Conservation (phyloP, 2,113 vertebrate species). For the Scolopax mira region DNA sequence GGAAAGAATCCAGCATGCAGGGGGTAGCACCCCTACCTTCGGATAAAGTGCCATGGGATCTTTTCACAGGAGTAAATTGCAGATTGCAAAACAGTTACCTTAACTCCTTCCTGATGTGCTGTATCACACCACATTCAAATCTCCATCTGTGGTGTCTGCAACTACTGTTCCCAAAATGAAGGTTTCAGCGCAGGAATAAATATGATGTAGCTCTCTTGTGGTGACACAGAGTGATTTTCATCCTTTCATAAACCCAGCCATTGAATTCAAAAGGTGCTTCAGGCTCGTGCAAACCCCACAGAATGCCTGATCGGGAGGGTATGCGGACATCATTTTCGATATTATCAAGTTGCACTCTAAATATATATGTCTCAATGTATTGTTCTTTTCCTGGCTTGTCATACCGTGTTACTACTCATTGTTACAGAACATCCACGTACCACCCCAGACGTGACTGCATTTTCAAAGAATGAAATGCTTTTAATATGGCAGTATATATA, state of each 20-base stretch:
- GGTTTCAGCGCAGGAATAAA: slow-evolving; percentile 38
- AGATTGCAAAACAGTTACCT: slow-evolving; percentile 71
- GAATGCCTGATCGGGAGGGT: background rate
- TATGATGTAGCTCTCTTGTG: background rate
- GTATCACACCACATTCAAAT: slow-evolving; percentile 74
- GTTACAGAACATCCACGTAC: background rate
- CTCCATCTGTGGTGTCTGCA: slow-evolving; percentile 72
- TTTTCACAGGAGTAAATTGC: slow-evolving; percentile 64
- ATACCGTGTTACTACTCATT: background rate
- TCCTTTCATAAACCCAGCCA: background rate
- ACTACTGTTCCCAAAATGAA: slow-evolving; percentile 61
- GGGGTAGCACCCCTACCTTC: slow-evolving; percentile 45
- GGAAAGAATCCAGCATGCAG: slow-evolving; percentile 34
- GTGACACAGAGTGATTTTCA: background rate
- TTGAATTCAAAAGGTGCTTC: background rate
- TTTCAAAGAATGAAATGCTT: slow-evolving; percentile 46
- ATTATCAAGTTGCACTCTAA: background rate
- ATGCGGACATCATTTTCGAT: background rate
- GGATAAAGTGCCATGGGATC: slow-evolving; percentile 68
- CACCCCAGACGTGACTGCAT: slow-evolving; percentile 1
- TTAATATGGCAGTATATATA: slow-evolving; percentile 19
- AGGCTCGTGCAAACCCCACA: background rate
- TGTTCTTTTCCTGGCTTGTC: background rate
- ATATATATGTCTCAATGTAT: background rate
- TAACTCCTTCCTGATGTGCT: slow-evolving; percentile 74